These are phyloP conservation scores for Trinectes maculatus DNA, from an alignment of 2,113 vertebrate species.

Conservation along the genomic window DNA sequence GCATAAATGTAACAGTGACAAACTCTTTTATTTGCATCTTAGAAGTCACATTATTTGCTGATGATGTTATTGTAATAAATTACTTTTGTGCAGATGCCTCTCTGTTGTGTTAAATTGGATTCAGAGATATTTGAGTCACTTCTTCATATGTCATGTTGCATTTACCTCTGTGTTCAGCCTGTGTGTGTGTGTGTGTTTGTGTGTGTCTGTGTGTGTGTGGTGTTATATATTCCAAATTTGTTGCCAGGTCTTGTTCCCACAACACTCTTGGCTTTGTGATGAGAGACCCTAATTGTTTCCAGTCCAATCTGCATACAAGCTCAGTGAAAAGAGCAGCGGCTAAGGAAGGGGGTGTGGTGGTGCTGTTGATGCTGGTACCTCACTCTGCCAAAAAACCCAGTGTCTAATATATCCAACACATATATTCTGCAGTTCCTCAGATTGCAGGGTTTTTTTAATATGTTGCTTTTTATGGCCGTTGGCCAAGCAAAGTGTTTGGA, in stretches of 20 bases:
- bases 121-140: neutral
- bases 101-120: neutral
- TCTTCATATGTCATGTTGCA: constrained; percentile 2
- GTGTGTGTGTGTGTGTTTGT: constrained; percentile 8
- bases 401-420: constrained; percentile 12
- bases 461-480: constrained; percentile 13
- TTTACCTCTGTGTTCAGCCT: neutral
- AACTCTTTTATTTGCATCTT: neutral
- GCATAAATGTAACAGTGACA: neutral
- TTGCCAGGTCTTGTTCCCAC: constrained; percentile 65
- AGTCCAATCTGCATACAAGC: constrained; percentile 62
- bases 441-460: constrained; percentile 2
- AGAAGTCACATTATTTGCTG: constrained; percentile 23
- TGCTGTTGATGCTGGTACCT: constrained; percentile 64
- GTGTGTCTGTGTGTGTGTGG: neutral
- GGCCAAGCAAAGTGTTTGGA: constrained; percentile 37
- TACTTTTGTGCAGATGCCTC: too few relatives aligned
- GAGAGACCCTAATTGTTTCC: constrained; percentile 66
- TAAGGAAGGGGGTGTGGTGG: constrained; percentile 75
- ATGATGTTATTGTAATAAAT: constrained; percentile 2
- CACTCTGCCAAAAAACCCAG: constrained; percentile 48
- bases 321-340: constrained; percentile 50
- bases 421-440: constrained; percentile 6
- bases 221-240: constrained; percentile 41
- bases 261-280: constrained; percentile 56